Conservation (phyloP, 2,113 vertebrate genomes). For the Chelonoidis abingdonii region DNA sequence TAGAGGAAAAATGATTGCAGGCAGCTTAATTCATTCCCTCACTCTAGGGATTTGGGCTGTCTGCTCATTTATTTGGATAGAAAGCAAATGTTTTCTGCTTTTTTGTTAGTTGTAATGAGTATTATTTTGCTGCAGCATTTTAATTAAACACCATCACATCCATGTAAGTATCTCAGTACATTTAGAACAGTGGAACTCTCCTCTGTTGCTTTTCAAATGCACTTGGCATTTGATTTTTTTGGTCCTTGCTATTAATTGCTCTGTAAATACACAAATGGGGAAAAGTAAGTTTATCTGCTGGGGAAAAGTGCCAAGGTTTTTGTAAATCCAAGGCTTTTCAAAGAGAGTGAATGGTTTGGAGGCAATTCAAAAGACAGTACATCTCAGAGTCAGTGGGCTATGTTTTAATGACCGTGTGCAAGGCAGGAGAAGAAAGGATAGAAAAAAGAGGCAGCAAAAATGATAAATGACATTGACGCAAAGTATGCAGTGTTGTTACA, state of each 20-base stretch:
- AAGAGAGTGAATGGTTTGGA: neutral
- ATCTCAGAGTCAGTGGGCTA: neutral
- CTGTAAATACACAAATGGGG: neutral
- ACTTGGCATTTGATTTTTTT: neutral
- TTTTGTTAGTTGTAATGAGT: slow-evolving; percentile 34
- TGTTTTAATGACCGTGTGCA: neutral
- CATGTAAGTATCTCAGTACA: neutral
- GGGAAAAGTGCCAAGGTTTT: neutral
- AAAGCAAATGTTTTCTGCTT: slow-evolving; percentile 14
- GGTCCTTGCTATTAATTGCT: slow-evolving; percentile 18
- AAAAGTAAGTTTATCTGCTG: slow-evolving; percentile 1
- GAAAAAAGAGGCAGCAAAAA: neutral
- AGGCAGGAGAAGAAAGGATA: neutral
- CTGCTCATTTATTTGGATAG: slow-evolving; percentile 57
- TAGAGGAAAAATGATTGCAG: neutral
- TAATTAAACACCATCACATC: slow-evolving; percentile 40
- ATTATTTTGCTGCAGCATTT: slow-evolving; percentile 46
- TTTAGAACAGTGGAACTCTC: neutral
- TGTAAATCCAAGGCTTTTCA: slow-evolving; percentile 12
- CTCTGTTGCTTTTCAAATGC: slow-evolving; percentile 8
- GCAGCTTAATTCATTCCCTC: slow-evolving; percentile 52
- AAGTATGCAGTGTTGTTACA: neutral
- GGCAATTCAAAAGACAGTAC: neutral
- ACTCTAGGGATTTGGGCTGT: slow-evolving; percentile 47
- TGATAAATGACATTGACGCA: neutral